phyloP scores from a whole-genome alignment of 2,888 invertebrate genomes.

The Drosophila demipolita region DNA sequence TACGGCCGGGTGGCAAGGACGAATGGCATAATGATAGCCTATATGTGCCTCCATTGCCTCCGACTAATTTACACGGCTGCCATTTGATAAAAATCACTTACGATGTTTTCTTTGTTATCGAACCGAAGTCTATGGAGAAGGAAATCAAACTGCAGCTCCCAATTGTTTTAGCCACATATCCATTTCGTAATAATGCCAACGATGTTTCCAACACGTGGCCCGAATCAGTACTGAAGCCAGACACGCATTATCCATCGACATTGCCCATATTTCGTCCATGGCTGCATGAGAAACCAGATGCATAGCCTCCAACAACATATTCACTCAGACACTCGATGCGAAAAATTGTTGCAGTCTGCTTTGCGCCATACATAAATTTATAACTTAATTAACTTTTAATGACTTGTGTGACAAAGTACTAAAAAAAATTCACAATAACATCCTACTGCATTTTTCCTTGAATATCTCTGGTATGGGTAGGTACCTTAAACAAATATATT shows the following conservation, averaged over 20 bases:
- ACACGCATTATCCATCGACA: conserved; percentile 96
- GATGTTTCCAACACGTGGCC: conserved; percentile 86
- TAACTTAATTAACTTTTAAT: conserved; percentile 59
- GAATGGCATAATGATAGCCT: conserved; percentile 95
- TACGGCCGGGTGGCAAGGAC: conserved; percentile 92
- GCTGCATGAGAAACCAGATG: conserved; percentile 89
- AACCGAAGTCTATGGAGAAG: conserved; percentile 96
- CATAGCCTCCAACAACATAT: conserved; percentile 29
- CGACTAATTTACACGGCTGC: conserved; percentile 96
- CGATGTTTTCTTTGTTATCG: conserved; percentile 96
- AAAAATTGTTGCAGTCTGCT: conserved; percentile 54
- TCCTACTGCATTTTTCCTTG: not conserved
- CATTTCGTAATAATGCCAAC: conserved; percentile 89
- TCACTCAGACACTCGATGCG: conserved; percentile 4
- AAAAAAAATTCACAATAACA: conserved; percentile 17
- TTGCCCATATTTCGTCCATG: conserved; percentile 96
- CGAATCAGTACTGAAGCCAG: conserved; percentile 89
- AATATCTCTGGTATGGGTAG: not conserved
- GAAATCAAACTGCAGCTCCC: conserved; percentile 96
- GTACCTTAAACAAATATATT: conserved; percentile 3
- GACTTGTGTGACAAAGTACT: conserved; percentile 43
- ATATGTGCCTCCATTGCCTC: conserved; percentile 96
- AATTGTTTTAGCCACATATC: conserved; percentile 96
- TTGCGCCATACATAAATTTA: conserved; percentile 68
- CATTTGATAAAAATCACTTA: conserved; percentile 97